phyloP scores from a whole-genome alignment of 2,113 vertebrate genomes.

The Thunnus maccoyii region DNA sequence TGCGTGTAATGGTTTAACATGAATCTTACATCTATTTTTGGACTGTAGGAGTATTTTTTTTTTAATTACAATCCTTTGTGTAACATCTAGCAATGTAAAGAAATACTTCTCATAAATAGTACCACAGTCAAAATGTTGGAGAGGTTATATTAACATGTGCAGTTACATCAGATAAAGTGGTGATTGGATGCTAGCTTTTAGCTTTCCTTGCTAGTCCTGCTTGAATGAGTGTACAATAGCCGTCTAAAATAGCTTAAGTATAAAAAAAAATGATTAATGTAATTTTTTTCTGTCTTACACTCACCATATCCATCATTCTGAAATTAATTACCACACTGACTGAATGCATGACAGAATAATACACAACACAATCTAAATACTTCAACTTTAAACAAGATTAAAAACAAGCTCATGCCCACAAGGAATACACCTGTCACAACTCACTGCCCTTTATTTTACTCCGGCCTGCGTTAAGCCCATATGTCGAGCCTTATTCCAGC shows the following conservation, averaged over 20 bases:
- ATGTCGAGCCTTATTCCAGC: conserved; percentile 35
- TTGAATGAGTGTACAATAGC: not conserved
- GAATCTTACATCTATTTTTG: not conserved
- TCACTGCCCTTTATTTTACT: conserved; percentile 58
- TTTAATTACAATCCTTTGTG: not conserved
- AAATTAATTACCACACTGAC: conserved; percentile 50
- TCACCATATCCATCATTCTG: conserved; percentile 63
- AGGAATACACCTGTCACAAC: conserved; percentile 63
- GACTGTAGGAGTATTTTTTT: not conserved
- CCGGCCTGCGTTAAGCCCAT: conserved; percentile 32
- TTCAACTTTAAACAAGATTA: conserved; percentile 59
- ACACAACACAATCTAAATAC: conserved; percentile 44
- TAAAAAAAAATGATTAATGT: conserved; percentile 48
- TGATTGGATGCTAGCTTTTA: conserved; percentile 1
- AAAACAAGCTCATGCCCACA: conserved; percentile 41
- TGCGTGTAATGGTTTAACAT: not conserved
- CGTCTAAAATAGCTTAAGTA: not conserved
- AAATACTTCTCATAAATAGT: not conserved
- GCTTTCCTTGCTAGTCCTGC: not conserved
- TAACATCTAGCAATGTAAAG: not conserved
- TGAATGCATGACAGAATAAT: conserved; percentile 47
- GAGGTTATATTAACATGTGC: not conserved
- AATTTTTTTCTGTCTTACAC: conserved; percentile 44
- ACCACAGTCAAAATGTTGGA: too few relatives aligned
- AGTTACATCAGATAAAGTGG: not conserved